A percentile compares a stretch with the other conserved stretches of the same genome.
These are phyloP conservation scores for Dasypolia templi DNA, from an alignment of 2,888 invertebrate genomes.

Conservation along the genomic window DNA sequence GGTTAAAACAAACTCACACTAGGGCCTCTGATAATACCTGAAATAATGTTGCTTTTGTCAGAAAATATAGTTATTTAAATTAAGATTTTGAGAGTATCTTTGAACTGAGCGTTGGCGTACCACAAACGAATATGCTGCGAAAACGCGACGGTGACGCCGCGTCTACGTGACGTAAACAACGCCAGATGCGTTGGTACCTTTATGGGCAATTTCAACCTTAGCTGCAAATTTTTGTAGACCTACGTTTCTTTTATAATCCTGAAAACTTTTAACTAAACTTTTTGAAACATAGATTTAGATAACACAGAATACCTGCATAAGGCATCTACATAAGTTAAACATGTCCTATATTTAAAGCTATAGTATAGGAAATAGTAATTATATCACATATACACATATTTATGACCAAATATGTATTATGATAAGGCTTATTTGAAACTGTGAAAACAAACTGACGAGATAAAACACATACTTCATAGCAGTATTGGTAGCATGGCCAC, in stretches of 20 bases:
- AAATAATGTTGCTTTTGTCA: neutral
- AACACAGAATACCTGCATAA: slow-evolving; percentile 42
- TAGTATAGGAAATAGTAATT: slow-evolving; percentile 63
- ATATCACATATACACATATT: slow-evolving; percentile 72
- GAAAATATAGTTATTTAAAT: too few species aligned
- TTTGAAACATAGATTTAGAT: slow-evolving; percentile 1
- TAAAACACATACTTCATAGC: slow-evolving; percentile 2
- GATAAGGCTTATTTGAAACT: slow-evolving; percentile 49
- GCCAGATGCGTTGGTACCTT: neutral
- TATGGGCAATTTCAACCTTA: neutral
- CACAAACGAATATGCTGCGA: neutral
- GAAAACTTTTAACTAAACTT: neutral
- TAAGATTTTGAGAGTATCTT: neutral
- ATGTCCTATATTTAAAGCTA: slow-evolving; percentile 65
- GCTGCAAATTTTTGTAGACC: neutral
- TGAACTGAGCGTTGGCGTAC: neutral
- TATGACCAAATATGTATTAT: slow-evolving; percentile 48
- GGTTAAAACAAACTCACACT: too few species aligned
- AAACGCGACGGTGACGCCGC: neutral
- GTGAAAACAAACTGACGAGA: slow-evolving; percentile 26
- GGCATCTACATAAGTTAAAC: slow-evolving; percentile 15
- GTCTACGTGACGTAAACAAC: neutral
- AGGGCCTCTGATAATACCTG: too few species aligned
- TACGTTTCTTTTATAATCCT: neutral
- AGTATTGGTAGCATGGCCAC: too few species aligned